phyloP scores from a whole-genome alignment of 2,113 vertebrate species.

The Corvus cornix region DNA sequence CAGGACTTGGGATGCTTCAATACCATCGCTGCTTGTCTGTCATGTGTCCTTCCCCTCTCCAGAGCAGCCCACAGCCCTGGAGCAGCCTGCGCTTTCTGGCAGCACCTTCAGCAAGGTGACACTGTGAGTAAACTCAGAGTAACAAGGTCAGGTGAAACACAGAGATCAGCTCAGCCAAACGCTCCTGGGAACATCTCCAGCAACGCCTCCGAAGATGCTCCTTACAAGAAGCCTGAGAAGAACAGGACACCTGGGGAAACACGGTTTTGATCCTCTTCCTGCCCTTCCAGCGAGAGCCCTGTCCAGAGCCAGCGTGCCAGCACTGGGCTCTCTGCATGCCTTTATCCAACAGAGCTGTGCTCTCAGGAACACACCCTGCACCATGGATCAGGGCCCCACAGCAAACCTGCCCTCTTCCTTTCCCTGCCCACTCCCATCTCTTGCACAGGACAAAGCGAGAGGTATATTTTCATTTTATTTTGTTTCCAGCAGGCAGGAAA shows the following conservation, averaged over 20 bases:
- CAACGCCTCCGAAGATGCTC: neutral
- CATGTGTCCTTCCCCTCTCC: too few relatives aligned
- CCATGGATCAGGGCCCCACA: neutral
- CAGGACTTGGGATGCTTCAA: neutral
- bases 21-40: neutral
- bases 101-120: neutral
- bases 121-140: neutral
- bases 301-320: neutral
- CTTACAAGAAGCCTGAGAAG: neutral
- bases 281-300: neutral
- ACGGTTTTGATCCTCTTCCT: neutral
- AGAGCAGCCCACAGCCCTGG: neutral
- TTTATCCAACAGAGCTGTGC: neutral
- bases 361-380: neutral
- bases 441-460: neutral
- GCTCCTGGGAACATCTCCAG: neutral
- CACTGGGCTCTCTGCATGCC: neutral
- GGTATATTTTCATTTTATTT: neutral
- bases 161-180: neutral
- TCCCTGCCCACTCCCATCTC: neutral
- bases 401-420: neutral
- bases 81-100: neutral
- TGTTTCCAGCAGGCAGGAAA: neutral
- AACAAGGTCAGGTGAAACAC: neutral
- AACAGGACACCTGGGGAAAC: neutral